Conservation (phyloP, 1,140 invertebrate genomes). For the Scaptomyza graminum region DNA sequence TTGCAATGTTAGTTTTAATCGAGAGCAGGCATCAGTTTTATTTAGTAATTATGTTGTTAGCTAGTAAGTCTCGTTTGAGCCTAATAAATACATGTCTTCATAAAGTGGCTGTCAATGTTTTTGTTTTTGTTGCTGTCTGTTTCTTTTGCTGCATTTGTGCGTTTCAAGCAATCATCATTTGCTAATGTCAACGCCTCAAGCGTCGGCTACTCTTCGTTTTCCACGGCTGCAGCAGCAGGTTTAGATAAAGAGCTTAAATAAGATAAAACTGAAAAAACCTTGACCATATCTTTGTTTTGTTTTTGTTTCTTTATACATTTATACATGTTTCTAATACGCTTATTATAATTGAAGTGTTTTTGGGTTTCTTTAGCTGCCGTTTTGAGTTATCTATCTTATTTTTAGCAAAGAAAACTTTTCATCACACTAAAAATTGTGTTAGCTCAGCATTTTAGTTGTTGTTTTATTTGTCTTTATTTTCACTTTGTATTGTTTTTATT, state of each 20-base stretch:
- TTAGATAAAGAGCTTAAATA: conserved; percentile 35
- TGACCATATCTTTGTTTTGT: conserved; percentile 62
- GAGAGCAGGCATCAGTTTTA: conserved; percentile 40
- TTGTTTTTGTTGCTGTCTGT: conserved; percentile 11
- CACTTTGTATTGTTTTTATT: conserved; percentile 10
- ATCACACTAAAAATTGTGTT: conserved; percentile 1
- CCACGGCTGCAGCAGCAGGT: conserved; percentile 70
- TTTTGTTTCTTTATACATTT: conserved; percentile 28
- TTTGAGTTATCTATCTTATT: conserved; percentile 15
- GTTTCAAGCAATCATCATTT: conserved; percentile 50
- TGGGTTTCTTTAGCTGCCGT: conserved; percentile 25
- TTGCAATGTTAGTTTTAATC: conserved; percentile 48
- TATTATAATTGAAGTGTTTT: conserved; percentile 9
- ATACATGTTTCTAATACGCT: conserved; percentile 41
- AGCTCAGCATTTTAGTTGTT: conserved; percentile 9
- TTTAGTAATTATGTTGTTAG: conserved; percentile 45
- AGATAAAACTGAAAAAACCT: conserved; percentile 53
- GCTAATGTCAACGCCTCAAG: conserved; percentile 64
- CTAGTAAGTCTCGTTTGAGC: conserved; percentile 4
- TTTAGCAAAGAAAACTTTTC: conserved; percentile 21
- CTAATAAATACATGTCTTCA: conserved; percentile 26
- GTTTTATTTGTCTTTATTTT: conserved; percentile 2
- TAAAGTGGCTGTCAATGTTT: conserved; percentile 35
- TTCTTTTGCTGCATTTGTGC: conserved; percentile 40
- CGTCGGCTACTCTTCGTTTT: conserved; percentile 50